Percentiles rank a stretch among this genome's conserved stretches.
Evolutionary conservation across 2,113 vertebrate species (phyloP).

Genomic region (Pluvialis apricaria): DNA sequence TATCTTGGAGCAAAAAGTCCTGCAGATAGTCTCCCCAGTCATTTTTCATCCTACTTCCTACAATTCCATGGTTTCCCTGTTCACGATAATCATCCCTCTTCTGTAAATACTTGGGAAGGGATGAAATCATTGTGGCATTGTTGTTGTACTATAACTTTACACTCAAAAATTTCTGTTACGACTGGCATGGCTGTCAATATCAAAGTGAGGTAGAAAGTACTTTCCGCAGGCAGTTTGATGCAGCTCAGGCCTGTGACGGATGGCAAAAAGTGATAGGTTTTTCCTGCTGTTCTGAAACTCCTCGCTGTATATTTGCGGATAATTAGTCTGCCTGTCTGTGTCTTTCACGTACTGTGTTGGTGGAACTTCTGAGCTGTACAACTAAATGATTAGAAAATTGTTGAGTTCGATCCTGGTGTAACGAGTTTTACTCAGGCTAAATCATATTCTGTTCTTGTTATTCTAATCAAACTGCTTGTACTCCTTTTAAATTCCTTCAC

Average conservation of each 20-base stretch:
- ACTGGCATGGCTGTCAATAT: neutral
- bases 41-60: neutral
- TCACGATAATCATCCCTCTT: neutral
- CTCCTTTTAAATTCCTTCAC: conserved; percentile 40
- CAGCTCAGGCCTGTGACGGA: neutral
- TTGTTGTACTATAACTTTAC: neutral
- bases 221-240: neutral
- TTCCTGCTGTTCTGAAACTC: conserved; percentile 15
- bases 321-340: neutral
- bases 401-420: neutral
- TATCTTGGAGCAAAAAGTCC: neutral
- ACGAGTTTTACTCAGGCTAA: neutral
- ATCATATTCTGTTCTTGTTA: neutral
- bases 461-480: neutral
- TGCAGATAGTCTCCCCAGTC: neutral
- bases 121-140: neutral
- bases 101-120: neutral
- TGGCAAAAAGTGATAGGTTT: neutral
- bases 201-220: neutral
- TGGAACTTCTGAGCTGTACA: neutral
- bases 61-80: neutral
- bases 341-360: neutral
- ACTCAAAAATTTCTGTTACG: neutral
- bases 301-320: neutral
- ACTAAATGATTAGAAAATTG: neutral